These are phyloP conservation scores for Clinocottus analis DNA, from an alignment of 2,113 vertebrate genomes.

Conservation along the genomic window DNA sequence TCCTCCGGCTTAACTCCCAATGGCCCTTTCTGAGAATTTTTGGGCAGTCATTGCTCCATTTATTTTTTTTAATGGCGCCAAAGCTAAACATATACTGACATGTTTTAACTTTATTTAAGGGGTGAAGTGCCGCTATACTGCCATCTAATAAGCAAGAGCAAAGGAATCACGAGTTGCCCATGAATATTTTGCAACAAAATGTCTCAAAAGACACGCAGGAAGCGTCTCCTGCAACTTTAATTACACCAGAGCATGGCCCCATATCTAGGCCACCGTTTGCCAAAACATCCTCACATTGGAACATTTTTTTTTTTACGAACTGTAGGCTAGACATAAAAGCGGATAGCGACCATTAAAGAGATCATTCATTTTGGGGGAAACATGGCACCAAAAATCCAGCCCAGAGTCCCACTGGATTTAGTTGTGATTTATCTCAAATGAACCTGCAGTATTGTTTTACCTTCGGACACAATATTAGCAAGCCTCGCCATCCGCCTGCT, in stretches of 20 bases:
- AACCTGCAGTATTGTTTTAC: conserved; percentile 59
- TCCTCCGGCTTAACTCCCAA: conserved; percentile 58
- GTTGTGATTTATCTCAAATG: conserved; percentile 64
- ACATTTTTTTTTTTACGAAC: conserved; percentile 45
- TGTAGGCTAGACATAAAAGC: conserved; percentile 12
- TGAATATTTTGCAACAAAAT: conserved; percentile 69
- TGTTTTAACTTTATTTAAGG: conserved; percentile 60
- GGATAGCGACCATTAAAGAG: conserved; percentile 60
- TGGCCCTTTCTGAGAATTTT: conserved; percentile 41
- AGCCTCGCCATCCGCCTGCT: conserved; percentile 29
- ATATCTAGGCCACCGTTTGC: conserved; percentile 70
- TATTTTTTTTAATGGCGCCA: conserved; percentile 20
- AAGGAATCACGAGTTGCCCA: conserved; percentile 51
- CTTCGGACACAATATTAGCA: conserved; percentile 42
- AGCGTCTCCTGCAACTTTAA: conserved; percentile 79
- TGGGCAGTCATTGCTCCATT: conserved; percentile 11
- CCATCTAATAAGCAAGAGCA: conserved; percentile 21
- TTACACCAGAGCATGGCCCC: conserved; percentile 65
- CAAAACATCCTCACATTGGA: conserved; percentile 49
- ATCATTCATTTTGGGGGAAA: conserved; percentile 65
- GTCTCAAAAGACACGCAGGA: conserved; percentile 66
- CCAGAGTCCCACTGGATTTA: conserved; percentile 56
- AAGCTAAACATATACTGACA: background rate
- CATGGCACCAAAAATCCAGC: conserved; percentile 59
- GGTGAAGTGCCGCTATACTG: background rate